These are phyloP conservation scores for Sebastes goodei DNA, from an alignment of 2,797 vertebrate species.

Conservation along the genomic window DNA sequence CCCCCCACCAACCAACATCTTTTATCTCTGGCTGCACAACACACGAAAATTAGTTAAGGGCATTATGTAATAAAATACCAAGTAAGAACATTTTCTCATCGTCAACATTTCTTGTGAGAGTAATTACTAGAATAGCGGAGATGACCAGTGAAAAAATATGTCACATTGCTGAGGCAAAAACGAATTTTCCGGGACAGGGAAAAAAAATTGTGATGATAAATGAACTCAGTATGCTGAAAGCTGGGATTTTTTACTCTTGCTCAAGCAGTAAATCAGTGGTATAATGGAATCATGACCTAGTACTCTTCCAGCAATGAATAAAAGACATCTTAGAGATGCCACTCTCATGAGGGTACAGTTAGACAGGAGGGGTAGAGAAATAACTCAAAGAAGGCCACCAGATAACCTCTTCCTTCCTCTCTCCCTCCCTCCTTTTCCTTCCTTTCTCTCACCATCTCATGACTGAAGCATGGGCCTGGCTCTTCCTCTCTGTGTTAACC, in stretches of 20 bases:
- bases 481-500: slow-evolving; percentile 12
- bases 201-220: background rate
- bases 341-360: background rate
- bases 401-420: slow-evolving; percentile 26
- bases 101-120: background rate
- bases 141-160: background rate
- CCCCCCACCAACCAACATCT: background rate
- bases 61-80: background rate
- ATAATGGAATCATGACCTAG: background rate
- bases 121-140: rapidly evolving
- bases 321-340: background rate
- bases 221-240: background rate
- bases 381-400: background rate
- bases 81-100: background rate
- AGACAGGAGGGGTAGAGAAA: background rate
- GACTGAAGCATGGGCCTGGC: slow-evolving; percentile 8
- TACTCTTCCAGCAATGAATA: background rate
- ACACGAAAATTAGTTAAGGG: background rate
- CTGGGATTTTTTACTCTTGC: background rate
- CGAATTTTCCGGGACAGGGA: background rate
- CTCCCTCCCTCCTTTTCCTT: slow-evolving; percentile 40
- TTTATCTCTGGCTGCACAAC: background rate
- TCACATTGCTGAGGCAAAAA: background rate
- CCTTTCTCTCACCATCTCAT: slow-evolving; percentile 27
- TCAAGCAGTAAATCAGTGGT: background rate